Conservation (phyloP, 2,113 vertebrate species). For the Poecile atricapillus region DNA sequence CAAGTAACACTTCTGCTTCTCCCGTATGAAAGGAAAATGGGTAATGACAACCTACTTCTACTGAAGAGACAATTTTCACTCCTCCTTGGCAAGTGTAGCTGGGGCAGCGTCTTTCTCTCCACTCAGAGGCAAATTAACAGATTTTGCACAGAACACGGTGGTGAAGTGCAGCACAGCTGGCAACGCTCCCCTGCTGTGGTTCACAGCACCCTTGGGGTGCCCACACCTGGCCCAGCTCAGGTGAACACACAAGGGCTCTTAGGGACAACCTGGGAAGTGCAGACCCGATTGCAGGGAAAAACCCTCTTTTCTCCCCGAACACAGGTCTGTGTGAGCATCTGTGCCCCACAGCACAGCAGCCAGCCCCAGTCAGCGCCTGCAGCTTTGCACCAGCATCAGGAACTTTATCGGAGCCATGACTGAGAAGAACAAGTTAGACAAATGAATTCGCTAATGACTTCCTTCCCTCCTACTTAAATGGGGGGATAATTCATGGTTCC, state of each 20-base stretch:
- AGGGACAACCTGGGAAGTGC: neutral
- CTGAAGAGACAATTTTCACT: slow-evolving; percentile 37
- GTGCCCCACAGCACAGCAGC: neutral
- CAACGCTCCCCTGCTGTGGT: rapidly evolving
- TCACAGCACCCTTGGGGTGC: neutral
- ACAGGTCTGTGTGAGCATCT: rapidly evolving
- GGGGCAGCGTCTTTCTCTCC: neutral
- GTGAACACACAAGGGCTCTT: neutral
- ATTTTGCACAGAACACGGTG: neutral
- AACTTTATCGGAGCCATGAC: neutral
- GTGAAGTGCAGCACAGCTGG: neutral
- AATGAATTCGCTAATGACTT: slow-evolving; percentile 61
- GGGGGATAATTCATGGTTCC: slow-evolving; percentile 49
- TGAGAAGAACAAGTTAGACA: slow-evolving; percentile 50
- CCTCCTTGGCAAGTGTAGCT: slow-evolving; percentile 36
- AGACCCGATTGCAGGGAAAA: rapidly evolving
- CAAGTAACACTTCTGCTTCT: slow-evolving; percentile 5
- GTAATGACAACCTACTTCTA: slow-evolving; percentile 35
- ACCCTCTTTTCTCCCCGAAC: neutral
- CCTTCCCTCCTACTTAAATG: slow-evolving; percentile 61
- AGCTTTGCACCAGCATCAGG: neutral
- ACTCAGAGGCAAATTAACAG: slow-evolving; percentile 21
- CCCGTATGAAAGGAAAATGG: slow-evolving; percentile 25
- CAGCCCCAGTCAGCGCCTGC: neutral
- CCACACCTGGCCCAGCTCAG: neutral